Percentiles rank a stretch among this genome's conserved stretches.
Conservation (phyloP, 2,888 invertebrate genomes). For the Latrodectus hesperus region DNA sequence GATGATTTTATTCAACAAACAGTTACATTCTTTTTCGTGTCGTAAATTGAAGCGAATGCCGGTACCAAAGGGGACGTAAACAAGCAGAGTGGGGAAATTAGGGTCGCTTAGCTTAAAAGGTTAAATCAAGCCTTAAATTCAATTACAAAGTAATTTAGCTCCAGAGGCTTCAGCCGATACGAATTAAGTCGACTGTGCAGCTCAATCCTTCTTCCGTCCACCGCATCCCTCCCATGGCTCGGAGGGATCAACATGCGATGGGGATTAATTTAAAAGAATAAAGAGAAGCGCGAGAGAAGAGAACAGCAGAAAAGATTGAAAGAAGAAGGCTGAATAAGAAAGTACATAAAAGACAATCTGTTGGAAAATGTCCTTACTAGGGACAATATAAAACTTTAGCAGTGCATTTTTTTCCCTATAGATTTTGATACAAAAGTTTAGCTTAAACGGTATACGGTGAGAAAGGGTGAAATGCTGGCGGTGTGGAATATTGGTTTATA, state of each 20-base stretch:
- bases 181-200: not conserved
- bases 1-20: too few relatives aligned
- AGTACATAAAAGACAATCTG: conserved; percentile 21
- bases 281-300: not conserved
- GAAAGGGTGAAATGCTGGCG: not conserved
- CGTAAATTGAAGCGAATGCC: too few relatives aligned
- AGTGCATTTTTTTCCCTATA: conserved; percentile 3
- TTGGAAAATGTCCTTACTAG: conserved; percentile 7
- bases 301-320: not conserved
- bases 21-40: too few relatives aligned
- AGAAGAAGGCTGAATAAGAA: not conserved
- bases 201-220: not conserved
- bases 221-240: not conserved
- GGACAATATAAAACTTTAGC: not conserved
- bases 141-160: conserved; percentile 38
- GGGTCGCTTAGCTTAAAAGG: conserved; percentile 7
- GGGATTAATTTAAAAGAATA: conserved; percentile 20
- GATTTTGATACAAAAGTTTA: not conserved
- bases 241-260: not conserved
- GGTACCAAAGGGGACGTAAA: not conserved
- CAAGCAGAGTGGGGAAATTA: not conserved
- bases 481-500: too few relatives aligned
- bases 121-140: conserved; percentile 45
- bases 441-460: conserved; percentile 12
- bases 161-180: not conserved